These are phyloP conservation scores for Eurytoma adleriae DNA, from an alignment of 2,888 invertebrate species.

Conservation along the genomic window DNA sequence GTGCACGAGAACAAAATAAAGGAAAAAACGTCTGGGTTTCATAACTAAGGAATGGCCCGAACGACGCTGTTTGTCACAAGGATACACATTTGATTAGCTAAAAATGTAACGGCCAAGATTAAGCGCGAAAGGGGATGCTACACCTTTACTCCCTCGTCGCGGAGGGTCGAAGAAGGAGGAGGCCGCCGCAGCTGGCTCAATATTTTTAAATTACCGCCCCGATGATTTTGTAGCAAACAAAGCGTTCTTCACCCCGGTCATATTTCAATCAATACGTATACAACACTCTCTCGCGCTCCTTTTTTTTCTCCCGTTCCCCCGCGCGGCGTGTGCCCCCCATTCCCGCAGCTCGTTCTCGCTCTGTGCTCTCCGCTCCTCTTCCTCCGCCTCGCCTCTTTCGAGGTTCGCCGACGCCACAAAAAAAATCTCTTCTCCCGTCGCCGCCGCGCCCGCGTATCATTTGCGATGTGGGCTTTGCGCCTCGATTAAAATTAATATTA, in stretches of 20 bases:
- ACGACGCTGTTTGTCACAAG: too few relatives aligned
- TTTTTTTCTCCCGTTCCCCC: slow-evolving; percentile 47
- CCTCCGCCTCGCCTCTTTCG: slow-evolving; percentile 58
- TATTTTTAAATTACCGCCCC: slow-evolving; percentile 74
- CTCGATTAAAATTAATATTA: slow-evolving; percentile 74
- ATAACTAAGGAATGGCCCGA: too few relatives aligned
- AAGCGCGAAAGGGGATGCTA: too few relatives aligned
- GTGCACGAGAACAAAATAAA: too few relatives aligned
- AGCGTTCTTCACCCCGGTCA: slow-evolving; percentile 70
- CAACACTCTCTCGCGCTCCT: slow-evolving; percentile 54
- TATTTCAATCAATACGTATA: slow-evolving; percentile 73
- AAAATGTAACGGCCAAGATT: too few relatives aligned
- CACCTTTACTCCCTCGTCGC: slow-evolving; percentile 30
- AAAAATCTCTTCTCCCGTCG: slow-evolving; percentile 58
- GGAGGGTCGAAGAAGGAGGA: slow-evolving; percentile 19
- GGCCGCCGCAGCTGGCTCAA: slow-evolving; percentile 62
- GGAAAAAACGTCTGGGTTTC: too few relatives aligned
- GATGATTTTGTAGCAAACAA: slow-evolving; percentile 73
- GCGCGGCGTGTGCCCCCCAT: slow-evolving; percentile 17
- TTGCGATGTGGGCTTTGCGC: slow-evolving; percentile 65
- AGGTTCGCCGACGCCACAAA: slow-evolving; percentile 59
- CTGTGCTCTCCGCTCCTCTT: slow-evolving; percentile 46
- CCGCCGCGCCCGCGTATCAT: slow-evolving; percentile 61
- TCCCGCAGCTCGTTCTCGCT: slow-evolving; percentile 47
- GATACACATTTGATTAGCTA: too few relatives aligned